Conservation (phyloP, 1,140 invertebrate species). For the Neocloeon triangulifer region DNA sequence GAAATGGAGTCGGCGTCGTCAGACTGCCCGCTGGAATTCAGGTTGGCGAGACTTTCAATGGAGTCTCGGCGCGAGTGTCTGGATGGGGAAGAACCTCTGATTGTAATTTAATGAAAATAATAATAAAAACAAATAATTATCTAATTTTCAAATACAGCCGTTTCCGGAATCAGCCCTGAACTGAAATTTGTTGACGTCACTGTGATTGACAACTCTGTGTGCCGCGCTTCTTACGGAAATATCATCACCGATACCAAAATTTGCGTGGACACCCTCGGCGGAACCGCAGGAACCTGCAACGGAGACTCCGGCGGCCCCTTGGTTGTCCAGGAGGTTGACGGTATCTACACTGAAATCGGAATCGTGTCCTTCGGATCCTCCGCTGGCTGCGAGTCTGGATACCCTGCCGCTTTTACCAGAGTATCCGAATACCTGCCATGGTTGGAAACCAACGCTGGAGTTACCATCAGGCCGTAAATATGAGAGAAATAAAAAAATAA, state of each 20-base stretch:
- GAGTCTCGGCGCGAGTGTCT: conserved; percentile 6
- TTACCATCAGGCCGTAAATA: conserved; percentile 1
- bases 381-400: conserved; percentile 19
- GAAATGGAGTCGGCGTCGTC: conserved; percentile 7
- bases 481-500: too few species aligned
- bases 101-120: too few species aligned
- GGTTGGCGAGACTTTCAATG: conserved; percentile 5
- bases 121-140: too few species aligned
- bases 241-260: not conserved
- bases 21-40: conserved; percentile 8
- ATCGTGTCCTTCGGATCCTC: conserved; percentile 22
- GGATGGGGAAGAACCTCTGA: conserved; percentile 11
- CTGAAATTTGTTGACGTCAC: conserved; percentile 1
- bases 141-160: not conserved
- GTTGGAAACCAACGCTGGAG: conserved; percentile 11
- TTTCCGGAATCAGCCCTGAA: conserved; percentile 2
- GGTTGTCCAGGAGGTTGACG: not conserved
- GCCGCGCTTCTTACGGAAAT: not conserved
- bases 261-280: not conserved
- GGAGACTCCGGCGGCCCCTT: conserved; percentile 1
- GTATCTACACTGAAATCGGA: conserved; percentile 13
- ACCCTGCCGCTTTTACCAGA: conserved; percentile 19
- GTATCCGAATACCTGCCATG: conserved; percentile 18
- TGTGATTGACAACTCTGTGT: conserved; percentile 2
- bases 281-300: too few species aligned